Evolutionary conservation across 2,797 vertebrate species (phyloP), one percentile per base, ranked within the genome.

Genomic region (Triplophysa bombifrons): DNA sequence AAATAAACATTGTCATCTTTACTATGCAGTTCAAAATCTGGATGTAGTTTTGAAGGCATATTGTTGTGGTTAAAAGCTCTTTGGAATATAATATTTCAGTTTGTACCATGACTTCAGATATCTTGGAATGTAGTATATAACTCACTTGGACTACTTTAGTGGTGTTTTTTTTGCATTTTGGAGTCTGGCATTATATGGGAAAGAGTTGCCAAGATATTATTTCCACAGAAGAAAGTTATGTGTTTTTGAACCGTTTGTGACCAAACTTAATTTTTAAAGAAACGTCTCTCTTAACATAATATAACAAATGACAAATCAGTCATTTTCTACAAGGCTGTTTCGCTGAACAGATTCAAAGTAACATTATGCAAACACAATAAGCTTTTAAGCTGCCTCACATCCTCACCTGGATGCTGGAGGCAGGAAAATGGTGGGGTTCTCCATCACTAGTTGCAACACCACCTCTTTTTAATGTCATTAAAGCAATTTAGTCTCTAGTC

Each of bases 401-500:
- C 13, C 46, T 77, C 41, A 60, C 76, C 67, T 71, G 30, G 7
- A 78, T 4, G 10, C 48, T 41, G 41, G 11, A 60, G 55, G 66
- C 56, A 27, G 44, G 46, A 63, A 77, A 74, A 81, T 53, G 0
- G 53, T 22, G 60, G 20, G 55, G 34, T 61, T 80, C 80, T 74
- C 56, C 56, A 56, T 70, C 58, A 58, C 44, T 48, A 67, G 76
- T 44, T 48, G 44, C 61, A 76, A 30, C 41, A 83, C 44, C 75
- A 80, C 41, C 51, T 80, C 56, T 22, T 69, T 74, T 30, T 73
- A 53, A 80, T 72, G 70, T 30, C 53, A 70, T 85, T 65, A 72
- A 78, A 73, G 75, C 69, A 83, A 70, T 83, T 80, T 76, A 85
- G 80, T 50, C 83, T 71, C 65, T 30, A 86, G 75, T 64, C 38